phyloP scores from a whole-genome alignment of 2,888 invertebrate species.

The Hyalella azteca region DNA sequence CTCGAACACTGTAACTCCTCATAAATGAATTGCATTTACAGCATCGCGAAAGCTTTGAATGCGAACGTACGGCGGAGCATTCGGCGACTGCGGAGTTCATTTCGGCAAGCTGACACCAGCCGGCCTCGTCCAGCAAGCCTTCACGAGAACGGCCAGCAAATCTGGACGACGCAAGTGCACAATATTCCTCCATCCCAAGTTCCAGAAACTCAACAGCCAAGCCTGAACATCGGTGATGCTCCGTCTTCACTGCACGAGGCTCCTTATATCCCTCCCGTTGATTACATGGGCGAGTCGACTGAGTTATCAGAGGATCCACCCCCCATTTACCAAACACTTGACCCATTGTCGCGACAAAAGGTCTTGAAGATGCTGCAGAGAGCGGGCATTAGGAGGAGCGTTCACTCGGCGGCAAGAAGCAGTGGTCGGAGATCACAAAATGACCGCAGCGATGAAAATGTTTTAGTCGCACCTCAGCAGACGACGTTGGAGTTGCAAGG shows the following conservation, averaged over 20 bases:
- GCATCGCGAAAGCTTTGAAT: constrained; percentile 52
- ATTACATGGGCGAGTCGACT: constrained; percentile 41
- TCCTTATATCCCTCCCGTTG: constrained; percentile 54
- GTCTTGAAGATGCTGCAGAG: constrained; percentile 42
- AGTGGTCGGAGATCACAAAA: neutral
- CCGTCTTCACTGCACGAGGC: neutral
- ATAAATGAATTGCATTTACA: no score
- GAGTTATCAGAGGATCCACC: constrained; percentile 36
- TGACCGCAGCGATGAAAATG: neutral
- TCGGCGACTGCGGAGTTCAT: constrained; percentile 45
- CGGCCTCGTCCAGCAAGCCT: neutral
- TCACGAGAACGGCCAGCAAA: neutral
- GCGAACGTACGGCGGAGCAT: constrained; percentile 50
- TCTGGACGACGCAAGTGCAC: constrained; percentile 14
- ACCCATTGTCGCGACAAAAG: constrained; percentile 44
- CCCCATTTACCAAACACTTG: constrained; percentile 48
- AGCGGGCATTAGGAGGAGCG: constrained; percentile 29
- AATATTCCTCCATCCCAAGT: neutral
- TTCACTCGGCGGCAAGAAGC: constrained; percentile 38
- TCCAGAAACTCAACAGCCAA: neutral
- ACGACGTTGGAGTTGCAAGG: constrained; percentile 17
- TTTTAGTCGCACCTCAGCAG: neutral
- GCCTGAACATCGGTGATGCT: neutral
- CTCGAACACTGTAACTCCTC: no score
- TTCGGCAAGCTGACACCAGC: constrained; percentile 2